Percentiles rank a stretch among this genome's conserved stretches.
These are phyloP conservation scores for Rhopilema esculentum DNA, from an alignment of 30 jellyfish, hydroid and myxozoan species.

Conservation along the genomic window DNA sequence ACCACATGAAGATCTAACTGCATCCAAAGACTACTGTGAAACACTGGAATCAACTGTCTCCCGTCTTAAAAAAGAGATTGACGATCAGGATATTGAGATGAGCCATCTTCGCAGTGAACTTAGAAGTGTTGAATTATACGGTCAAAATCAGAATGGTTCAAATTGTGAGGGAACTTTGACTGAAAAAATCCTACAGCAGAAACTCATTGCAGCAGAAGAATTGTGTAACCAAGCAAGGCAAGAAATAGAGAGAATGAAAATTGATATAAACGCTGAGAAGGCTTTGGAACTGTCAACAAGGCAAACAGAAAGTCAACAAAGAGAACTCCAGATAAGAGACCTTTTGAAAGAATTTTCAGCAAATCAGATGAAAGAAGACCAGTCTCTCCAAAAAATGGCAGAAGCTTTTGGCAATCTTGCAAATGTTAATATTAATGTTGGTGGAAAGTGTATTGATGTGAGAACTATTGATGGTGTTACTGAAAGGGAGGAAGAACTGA, in stretches of 20 bases:
- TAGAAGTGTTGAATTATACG: conserved; percentile 28
- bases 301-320: conserved; percentile 66
- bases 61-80: conserved; percentile 47
- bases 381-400: conserved; percentile 53
- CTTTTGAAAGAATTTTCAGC: conserved; percentile 37
- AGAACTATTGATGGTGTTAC: conserved; percentile 71
- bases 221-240: conserved; percentile 50
- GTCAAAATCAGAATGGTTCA: conserved; percentile 17
- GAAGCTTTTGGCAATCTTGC: conserved; percentile 75
- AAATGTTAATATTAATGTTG: conserved; percentile 54
- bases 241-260: conserved; percentile 74
- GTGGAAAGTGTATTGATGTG: conserved; percentile 72
- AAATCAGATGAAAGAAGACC: conserved; percentile 56
- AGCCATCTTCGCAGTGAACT: conserved; percentile 76
- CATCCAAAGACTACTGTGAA: conserved; percentile 60
- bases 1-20: conserved; percentile 81
- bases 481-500: conserved; percentile 77
- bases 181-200: conserved; percentile 69
- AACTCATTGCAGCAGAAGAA: conserved; percentile 71
- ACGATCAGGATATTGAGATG: conserved; percentile 74
- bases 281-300: conserved; percentile 68
- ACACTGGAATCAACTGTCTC: conserved; percentile 46
- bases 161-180: conserved; percentile 44
- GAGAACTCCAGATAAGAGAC: conserved; percentile 72
- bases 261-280: conserved; percentile 66